A percentile compares a stretch with the other conserved stretches of the same genome.
phyloP scores from a whole-genome alignment of 1,140 invertebrate species.

The Hyles euphorbiae region DNA sequence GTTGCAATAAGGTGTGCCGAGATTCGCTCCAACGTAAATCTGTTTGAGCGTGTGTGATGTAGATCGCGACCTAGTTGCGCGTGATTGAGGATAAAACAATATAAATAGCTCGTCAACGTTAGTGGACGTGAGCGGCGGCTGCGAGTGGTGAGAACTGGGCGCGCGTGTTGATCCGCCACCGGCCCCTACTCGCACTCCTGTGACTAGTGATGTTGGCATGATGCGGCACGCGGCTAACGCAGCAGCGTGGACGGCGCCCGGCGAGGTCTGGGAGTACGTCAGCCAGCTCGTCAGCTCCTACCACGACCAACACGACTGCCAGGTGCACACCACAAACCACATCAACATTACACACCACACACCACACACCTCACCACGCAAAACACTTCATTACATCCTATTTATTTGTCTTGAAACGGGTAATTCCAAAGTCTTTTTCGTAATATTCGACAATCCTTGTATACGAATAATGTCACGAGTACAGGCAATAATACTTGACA shows the following conservation, averaged over 20 bases:
- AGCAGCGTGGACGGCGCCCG: slow-evolving; percentile 61
- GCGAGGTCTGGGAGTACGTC: slow-evolving; percentile 70
- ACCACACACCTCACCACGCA: neutral
- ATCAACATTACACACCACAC: neutral
- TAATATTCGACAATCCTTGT: too few relatives aligned
- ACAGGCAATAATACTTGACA: too few relatives aligned
- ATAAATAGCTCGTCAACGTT: slow-evolving; percentile 69
- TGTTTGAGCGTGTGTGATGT: slow-evolving; percentile 59
- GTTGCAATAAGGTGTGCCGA: slow-evolving; percentile 36
- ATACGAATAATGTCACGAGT: too few relatives aligned
- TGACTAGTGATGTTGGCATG: slow-evolving; percentile 54
- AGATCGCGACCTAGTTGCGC: slow-evolving; percentile 69
- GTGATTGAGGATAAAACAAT: slow-evolving; percentile 74
- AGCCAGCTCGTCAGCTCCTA: slow-evolving; percentile 69
- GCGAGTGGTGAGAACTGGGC: slow-evolving; percentile 33
- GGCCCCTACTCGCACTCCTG: neutral
- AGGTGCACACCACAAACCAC: slow-evolving; percentile 33
- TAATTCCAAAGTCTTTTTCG: too few relatives aligned
- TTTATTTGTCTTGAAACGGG: too few relatives aligned
- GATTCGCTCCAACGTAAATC: slow-evolving; percentile 33
- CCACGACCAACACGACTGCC: slow-evolving; percentile 67
- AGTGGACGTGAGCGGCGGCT: slow-evolving; percentile 45
- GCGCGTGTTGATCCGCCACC: slow-evolving; percentile 10
- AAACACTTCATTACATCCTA: neutral
- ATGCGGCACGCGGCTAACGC: slow-evolving; percentile 60